Evolutionary conservation across 2,888 invertebrate species (phyloP).

Genomic region (Melinaea menophilus): DNA sequence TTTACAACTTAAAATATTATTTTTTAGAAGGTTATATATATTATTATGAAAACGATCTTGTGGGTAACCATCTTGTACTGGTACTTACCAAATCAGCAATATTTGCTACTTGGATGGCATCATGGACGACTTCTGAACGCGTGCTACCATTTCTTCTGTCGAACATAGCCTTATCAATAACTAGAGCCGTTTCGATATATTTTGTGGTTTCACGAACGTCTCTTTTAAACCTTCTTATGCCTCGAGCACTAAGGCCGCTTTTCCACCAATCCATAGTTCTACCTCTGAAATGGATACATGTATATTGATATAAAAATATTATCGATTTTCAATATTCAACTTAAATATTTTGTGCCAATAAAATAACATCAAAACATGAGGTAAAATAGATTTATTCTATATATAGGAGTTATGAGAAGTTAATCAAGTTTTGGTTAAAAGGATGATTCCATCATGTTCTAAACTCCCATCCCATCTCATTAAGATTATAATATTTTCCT

Average conservation of each 20-base stretch:
- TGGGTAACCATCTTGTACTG: background rate
- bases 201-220: conserved; percentile 95
- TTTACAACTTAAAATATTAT: conserved; percentile 4
- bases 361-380: too few species aligned
- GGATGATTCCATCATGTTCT: background rate
- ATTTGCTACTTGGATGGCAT: conserved; percentile 97
- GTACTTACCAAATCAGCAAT: conserved; percentile 95
- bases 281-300: conserved; percentile 12
- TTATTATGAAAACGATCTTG: background rate
- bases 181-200: conserved; percentile 96
- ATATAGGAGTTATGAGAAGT: too few species aligned
- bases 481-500: conserved; percentile 3
- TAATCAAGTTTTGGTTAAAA: too few species aligned
- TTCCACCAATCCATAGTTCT: conserved; percentile 53
- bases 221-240: conserved; percentile 68
- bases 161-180: conserved; percentile 98
- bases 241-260: conserved; percentile 41
- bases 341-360: too few species aligned
- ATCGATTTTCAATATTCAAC: too few species aligned
- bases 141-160: conserved; percentile 94
- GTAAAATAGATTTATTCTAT: too few species aligned
- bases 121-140: conserved; percentile 92
- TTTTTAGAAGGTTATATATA: background rate
- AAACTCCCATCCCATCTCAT: background rate
- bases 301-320: background rate